A percentile compares a stretch with the other conserved stretches of the same genome.
Conservation (phyloP, 1,140 invertebrate species). For the Platyura marginata region DNA sequence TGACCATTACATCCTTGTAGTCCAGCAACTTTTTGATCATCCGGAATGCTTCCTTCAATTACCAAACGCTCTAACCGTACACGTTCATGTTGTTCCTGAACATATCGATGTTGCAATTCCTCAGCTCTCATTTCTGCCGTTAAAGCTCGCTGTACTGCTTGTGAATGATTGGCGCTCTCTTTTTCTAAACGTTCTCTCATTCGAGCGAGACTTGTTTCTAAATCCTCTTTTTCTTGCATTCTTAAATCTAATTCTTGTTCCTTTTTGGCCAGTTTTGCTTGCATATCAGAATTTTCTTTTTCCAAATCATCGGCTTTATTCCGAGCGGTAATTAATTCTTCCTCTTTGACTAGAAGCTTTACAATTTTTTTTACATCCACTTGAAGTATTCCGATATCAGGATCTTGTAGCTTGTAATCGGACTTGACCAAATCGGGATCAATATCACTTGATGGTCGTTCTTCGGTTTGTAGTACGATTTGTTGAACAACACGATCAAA, state of each 20-base stretch:
- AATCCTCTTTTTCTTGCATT: slow-evolving; percentile 81
- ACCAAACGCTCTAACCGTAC: slow-evolving; percentile 67
- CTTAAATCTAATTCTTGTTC: slow-evolving; percentile 82
- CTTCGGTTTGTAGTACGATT: slow-evolving; percentile 66
- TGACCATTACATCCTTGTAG: slow-evolving; percentile 21
- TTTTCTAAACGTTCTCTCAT: slow-evolving; percentile 80
- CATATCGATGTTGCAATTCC: slow-evolving; percentile 55
- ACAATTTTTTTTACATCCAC: slow-evolving; percentile 87
- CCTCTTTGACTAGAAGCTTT: slow-evolving; percentile 80
- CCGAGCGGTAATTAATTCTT: slow-evolving; percentile 72
- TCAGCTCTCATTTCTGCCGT: slow-evolving; percentile 55
- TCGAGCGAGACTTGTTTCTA: slow-evolving; percentile 63
- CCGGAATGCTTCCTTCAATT: slow-evolving; percentile 72
- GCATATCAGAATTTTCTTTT: slow-evolving; percentile 73
- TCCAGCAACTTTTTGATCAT: slow-evolving; percentile 66
- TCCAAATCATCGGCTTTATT: slow-evolving; percentile 76
- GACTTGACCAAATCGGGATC: slow-evolving; percentile 15
- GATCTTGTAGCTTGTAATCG: slow-evolving; percentile 35
- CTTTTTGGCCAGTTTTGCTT: slow-evolving; percentile 71
- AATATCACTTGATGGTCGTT: slow-evolving; percentile 20
- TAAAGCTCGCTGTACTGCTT: slow-evolving; percentile 60
- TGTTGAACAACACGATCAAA: slow-evolving; percentile 94
- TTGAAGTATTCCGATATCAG: slow-evolving; percentile 65
- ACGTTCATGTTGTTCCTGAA: slow-evolving; percentile 63
- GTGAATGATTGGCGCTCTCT: slow-evolving; percentile 70